These are phyloP conservation scores for Epinephelus fuscoguttatus DNA, from an alignment of 2,113 vertebrate species.

Conservation along the genomic window DNA sequence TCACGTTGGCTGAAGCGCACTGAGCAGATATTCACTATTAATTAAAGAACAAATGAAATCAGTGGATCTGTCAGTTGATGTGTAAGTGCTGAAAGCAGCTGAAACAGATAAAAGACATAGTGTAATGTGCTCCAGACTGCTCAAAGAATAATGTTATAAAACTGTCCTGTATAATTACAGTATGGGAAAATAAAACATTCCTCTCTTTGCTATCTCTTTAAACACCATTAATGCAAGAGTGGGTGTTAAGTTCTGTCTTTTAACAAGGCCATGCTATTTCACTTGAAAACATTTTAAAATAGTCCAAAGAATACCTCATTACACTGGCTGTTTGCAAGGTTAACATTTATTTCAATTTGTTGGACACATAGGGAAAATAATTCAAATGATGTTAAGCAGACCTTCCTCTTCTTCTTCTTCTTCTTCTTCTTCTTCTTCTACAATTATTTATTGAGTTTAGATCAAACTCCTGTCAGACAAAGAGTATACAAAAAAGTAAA, in stretches of 20 bases:
- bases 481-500: background rate
- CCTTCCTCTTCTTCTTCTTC: too few species aligned
- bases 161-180: background rate
- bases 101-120: background rate
- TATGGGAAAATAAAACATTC: background rate
- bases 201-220: background rate
- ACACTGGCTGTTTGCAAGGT: conserved; percentile 34
- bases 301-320: background rate
- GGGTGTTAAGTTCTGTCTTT: background rate
- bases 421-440: too few species aligned
- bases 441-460: too few species aligned
- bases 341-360: conserved; percentile 40
- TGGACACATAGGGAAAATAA: background rate
- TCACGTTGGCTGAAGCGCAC: background rate
- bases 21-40: too few species aligned
- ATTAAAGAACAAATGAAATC: too few species aligned
- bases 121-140: background rate
- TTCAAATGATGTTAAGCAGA: too few species aligned
- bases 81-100: too few species aligned
- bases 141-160: background rate
- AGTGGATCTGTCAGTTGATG: too few species aligned
- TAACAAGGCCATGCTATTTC: background rate
- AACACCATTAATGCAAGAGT: background rate
- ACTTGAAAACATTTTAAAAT: background rate
- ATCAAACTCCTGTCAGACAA: background rate